A percentile compares a stretch with the other conserved stretches of the same genome.
phyloP scores from a whole-genome alignment of 2,113 vertebrate species.

The Campylorhamphus procurvoides region DNA sequence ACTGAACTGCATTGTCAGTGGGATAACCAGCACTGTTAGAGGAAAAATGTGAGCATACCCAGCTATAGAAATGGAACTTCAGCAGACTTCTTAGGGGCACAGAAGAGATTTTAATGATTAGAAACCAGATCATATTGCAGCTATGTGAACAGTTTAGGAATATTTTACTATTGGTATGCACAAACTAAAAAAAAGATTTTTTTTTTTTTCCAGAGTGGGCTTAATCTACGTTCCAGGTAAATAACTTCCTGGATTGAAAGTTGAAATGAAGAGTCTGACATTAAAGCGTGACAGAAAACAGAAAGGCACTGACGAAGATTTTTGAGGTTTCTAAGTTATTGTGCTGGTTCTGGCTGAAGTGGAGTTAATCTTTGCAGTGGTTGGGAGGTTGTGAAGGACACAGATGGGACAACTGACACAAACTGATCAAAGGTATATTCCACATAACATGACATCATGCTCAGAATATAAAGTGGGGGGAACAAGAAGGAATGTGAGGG shows the following conservation, averaged over 20 bases:
- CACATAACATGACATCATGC: rapidly evolving
- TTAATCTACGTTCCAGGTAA: neutral
- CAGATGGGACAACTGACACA: neutral
- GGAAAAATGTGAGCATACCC: neutral
- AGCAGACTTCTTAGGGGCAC: neutral
- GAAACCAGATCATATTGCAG: neutral
- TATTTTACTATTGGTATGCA: neutral
- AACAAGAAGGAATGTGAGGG: neutral
- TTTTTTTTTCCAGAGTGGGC: neutral
- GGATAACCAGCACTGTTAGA: neutral
- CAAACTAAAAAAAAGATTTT: neutral
- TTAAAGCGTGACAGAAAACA: neutral
- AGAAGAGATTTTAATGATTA: neutral
- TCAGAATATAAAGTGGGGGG: rapidly evolving
- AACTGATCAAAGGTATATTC: neutral
- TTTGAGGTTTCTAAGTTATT: neutral
- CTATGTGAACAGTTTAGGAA: neutral
- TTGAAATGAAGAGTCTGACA: neutral
- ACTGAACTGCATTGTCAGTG: neutral
- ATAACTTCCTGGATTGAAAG: neutral
- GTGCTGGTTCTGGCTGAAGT: neutral
- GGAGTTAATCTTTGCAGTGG: neutral
- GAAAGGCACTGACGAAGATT: neutral
- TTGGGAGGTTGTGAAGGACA: neutral
- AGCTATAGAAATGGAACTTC: neutral